These are phyloP conservation scores for Fulmarus glacialis DNA, from an alignment of 2,113 vertebrate genomes.

Conservation along the genomic window DNA sequence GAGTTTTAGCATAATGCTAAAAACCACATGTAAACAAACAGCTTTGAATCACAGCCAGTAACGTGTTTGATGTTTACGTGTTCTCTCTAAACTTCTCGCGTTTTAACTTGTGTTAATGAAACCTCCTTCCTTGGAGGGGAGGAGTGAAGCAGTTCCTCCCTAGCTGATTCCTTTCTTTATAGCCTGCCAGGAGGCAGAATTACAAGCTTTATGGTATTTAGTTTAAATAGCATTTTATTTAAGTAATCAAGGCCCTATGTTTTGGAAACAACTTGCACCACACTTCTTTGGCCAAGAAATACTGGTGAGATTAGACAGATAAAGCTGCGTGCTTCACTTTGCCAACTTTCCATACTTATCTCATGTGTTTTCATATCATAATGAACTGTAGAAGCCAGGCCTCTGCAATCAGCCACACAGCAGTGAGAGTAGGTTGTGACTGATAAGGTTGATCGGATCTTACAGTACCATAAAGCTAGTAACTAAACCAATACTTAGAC, in stretches of 20 bases:
- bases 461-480: neutral
- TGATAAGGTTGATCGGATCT: neutral
- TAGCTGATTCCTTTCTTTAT: neutral
- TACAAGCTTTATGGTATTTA: neutral
- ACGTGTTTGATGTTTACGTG: neutral
- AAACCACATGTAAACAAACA: neutral
- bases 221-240: neutral
- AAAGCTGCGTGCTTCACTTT: neutral
- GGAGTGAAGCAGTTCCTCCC: neutral
- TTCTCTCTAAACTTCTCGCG: accelerated
- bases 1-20: neutral
- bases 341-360: neutral
- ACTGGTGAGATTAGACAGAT: neutral
- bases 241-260: neutral
- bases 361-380: neutral
- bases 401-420: neutral
- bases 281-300: neutral
- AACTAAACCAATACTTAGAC: neutral
- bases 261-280: neutral
- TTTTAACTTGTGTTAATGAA: neutral
- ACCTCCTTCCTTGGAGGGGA: neutral
- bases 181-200: neutral
- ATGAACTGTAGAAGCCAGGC: neutral
- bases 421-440: neutral
- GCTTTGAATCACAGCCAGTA: neutral